Evolutionary conservation across 2,797 vertebrate species (phyloP).

Genomic region (Ptychobarbus kaznakovi): DNA sequence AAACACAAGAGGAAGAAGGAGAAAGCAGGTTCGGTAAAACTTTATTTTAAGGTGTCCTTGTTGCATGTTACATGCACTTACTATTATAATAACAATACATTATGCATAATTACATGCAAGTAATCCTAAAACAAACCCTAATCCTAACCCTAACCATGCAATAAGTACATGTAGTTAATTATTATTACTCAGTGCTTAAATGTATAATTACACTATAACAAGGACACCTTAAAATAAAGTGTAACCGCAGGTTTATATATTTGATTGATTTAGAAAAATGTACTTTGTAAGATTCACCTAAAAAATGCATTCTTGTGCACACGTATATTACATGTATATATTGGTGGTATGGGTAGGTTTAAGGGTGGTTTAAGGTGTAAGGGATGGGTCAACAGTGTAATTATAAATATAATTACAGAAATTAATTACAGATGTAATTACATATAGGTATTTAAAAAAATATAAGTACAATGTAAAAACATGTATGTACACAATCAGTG

Average conservation of each 20-base stretch:
- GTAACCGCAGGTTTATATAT: not conserved
- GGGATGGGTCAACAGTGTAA: too few species aligned
- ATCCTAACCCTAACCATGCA: not conserved
- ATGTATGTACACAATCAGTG: too few species aligned
- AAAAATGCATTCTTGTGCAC: not conserved
- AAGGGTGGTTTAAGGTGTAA: too few species aligned
- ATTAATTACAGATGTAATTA: too few species aligned
- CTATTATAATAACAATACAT: not conserved
- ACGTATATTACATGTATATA: not conserved
- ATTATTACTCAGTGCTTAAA: not conserved
- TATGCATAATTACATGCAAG: not conserved
- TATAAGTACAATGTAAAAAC: too few species aligned
- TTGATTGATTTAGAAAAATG: not conserved
- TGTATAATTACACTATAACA: not conserved
- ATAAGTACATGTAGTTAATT: not conserved
- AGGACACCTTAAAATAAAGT: not conserved
- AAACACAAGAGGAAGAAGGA: conserved; percentile 27
- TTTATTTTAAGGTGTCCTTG: not conserved
- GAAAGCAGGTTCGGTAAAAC: not conserved
- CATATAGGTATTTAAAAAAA: too few species aligned
- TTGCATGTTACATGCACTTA: not conserved
- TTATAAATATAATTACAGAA: too few species aligned
- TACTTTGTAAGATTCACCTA: not conserved
- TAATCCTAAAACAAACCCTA: not conserved
- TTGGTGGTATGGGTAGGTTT: too few species aligned